Evolutionary conservation across 53 echinoderm and acorn worm species (phyloP).

Genomic region (Astropecten irregularis): DNA sequence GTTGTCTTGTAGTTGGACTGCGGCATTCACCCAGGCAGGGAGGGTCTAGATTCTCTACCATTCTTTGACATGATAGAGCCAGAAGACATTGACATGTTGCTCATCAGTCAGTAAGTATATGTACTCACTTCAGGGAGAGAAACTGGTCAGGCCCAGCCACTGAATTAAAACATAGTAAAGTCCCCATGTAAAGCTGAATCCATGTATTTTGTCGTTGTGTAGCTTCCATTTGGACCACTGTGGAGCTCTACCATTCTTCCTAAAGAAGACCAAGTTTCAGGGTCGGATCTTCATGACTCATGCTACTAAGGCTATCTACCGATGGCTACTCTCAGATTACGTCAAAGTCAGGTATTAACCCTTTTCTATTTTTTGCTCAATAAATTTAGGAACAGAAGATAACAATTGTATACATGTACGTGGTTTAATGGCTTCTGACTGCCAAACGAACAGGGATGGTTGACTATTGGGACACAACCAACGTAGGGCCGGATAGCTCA

Average conservation of each 20-base stretch:
- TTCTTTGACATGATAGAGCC: conserved; percentile 98
- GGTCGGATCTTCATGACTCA: conserved; percentile 97
- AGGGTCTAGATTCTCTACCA: conserved; percentile 89
- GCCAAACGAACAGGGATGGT: too few species aligned
- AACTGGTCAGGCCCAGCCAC: not conserved
- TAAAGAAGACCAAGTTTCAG: conserved; percentile 85
- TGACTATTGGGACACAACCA: too few species aligned
- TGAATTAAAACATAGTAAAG: not conserved
- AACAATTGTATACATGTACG: too few species aligned
- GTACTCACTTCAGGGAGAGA: too few species aligned
- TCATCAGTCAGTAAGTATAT: conserved; percentile 93
- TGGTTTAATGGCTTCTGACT: too few species aligned
- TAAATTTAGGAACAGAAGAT: too few species aligned
- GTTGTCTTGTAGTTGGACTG: conserved; percentile 80
- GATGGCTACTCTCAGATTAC: conserved; percentile 94
- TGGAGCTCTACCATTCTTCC: conserved; percentile 89
- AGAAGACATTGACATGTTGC: conserved; percentile 88
- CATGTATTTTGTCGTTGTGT: not conserved
- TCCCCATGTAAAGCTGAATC: too few species aligned
- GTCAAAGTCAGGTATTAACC: conserved; percentile 87
- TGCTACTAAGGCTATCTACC: conserved; percentile 94
- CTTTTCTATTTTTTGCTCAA: not conserved
- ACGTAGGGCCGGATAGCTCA: too few species aligned
- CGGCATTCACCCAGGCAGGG: conserved; percentile 93
- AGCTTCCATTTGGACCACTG: conserved; percentile 96